Evolutionary conservation across 2,888 invertebrate genomes (phyloP).

Genomic region (Sisyra terminalis): DNA sequence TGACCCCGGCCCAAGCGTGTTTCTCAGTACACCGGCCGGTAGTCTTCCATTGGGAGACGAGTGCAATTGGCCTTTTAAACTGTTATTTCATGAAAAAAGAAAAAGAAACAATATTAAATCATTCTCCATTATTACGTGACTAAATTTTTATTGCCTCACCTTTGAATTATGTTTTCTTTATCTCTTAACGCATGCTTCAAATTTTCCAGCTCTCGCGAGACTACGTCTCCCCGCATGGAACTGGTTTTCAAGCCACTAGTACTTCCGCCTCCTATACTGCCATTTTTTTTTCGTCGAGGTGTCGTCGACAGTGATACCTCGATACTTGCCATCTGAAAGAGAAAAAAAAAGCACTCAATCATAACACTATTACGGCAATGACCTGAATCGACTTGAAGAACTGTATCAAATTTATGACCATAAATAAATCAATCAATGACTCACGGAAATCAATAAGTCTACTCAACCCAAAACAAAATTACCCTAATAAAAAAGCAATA

Average conservation of each 20-base stretch:
- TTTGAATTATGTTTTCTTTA: slow-evolving; percentile 71
- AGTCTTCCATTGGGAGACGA: slow-evolving; percentile 36
- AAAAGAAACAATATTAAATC: slow-evolving; percentile 1
- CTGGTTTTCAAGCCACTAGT: slow-evolving; percentile 13
- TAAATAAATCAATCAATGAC: too few relatives aligned
- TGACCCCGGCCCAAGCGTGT: slow-evolving; percentile 17
- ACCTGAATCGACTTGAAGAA: too few relatives aligned
- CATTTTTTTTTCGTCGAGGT: slow-evolving; percentile 39
- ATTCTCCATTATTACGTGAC: background rate
- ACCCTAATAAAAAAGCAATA: too few relatives aligned
- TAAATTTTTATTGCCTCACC: slow-evolving; percentile 23
- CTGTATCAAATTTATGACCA: too few relatives aligned
- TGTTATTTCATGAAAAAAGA: slow-evolving; percentile 16
- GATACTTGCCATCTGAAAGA: slow-evolving; percentile 61
- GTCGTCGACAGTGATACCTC: slow-evolving; percentile 59
- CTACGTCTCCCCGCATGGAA: slow-evolving; percentile 13
- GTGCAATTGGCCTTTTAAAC: slow-evolving; percentile 48
- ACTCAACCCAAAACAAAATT: too few relatives aligned
- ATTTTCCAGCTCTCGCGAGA: slow-evolving; percentile 46
- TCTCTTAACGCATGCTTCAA: slow-evolving; percentile 55
- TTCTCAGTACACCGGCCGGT: slow-evolving; percentile 16
- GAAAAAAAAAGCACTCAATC: too few relatives aligned
- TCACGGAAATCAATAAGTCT: too few relatives aligned
- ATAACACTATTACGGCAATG: too few relatives aligned
- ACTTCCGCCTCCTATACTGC: slow-evolving; percentile 20